Evolutionary conservation across 2,797 vertebrate genomes (phyloP), one percentile per base, ranked within the genome.

Genomic region (Phrynocephalus forsythii): DNA sequence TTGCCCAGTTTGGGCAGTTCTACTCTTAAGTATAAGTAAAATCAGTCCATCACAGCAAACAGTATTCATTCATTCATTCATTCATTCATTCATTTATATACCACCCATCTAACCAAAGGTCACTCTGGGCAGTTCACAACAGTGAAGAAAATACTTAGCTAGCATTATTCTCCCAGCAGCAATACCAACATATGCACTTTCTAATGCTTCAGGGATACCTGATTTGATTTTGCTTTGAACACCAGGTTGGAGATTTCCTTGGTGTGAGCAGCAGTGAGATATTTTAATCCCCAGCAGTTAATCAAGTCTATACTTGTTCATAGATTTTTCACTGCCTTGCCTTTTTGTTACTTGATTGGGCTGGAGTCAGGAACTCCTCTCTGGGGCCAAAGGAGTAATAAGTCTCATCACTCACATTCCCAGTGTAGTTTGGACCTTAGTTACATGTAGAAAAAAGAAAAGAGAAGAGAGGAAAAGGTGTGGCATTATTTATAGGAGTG

Each of bases 271-370:
- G 52, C n/a, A 56, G n/a, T 33, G 75, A 79, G 80, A 73, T 83
- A 86, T 82, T 72, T 86, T 85, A 82, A 90, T 33, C 83, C 78
- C 11, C 22, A 52, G 78, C 24, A 30, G 52, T 84, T 84, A 85
- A 85, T 90, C 78, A 82, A 78, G 67, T 72, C 30, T 82, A 56
- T 66, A 78, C 33, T 69, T 66, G n/a, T 82, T 78, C 86, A 30
- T 78, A 72, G 82, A 81, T 87, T 87, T 77, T 82, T 85, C 60
- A 67, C 52, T 82, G 71, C 66, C 73, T 87, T 50, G 82, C 24
- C 52, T 85, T 52, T 87, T 82, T 85, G 89, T 84, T 72, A 84
- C 33, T 72, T 87, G 89, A 90, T 85, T 78, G 86, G 68, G 38
- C 63, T 82, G 52, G 63, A 77, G 79, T 81, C 67, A 16, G 66